Base-by-base conservation (phyloP, 2,888 invertebrate genomes). In the Diabrotica balteata region DNA sequence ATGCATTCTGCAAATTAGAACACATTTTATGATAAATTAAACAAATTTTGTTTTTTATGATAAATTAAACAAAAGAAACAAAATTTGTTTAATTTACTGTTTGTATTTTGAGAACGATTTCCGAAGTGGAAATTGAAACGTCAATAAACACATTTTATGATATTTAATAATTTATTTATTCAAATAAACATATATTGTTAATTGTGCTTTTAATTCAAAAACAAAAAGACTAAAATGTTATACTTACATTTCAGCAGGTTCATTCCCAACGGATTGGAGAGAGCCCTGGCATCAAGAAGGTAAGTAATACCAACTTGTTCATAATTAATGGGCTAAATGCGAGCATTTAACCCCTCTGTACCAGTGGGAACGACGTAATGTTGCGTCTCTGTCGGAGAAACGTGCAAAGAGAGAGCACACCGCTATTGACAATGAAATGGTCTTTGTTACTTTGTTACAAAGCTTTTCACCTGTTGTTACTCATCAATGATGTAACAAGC, bases 241-340 rank as follows among this genome's bases (percentile, higher is more conserved):
- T 50, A 50, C 67, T 63, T 71, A 66, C 78, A 74, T 82, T 81
- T 73, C 80, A 83, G 82, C 81, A 68, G 75, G 80, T 2, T 52
- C 69, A 76, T 82, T 83, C 82, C 82, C 84, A 69, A 77, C 77
- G 77, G 84, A 84, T 75, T 84, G 84, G 83, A 80, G 83, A 79
- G 84, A 84, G 76, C 77, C 83, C 79, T 84, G 84, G 84, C 83
- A 83, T 81, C 84, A 84, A 83, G 84, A 84, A 81, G 84, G 84
- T 83, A 83, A 82, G 83, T 83, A 81, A 81, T 80, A 80, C 79
- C 75, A 76, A 76, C 74, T 76, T 69, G 75, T 82, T 71, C 78
- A 83, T 83, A 80, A 83, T 83, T 82, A 78, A 83, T 78, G 76
- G 71, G 68, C 74, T 76, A 81, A 83, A 82, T 80, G 82, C 80